Evolutionary conservation across 2,113 vertebrate species (phyloP), one percentile per base, ranked within the genome.

Genomic region (Thymallus thymallus): DNA sequence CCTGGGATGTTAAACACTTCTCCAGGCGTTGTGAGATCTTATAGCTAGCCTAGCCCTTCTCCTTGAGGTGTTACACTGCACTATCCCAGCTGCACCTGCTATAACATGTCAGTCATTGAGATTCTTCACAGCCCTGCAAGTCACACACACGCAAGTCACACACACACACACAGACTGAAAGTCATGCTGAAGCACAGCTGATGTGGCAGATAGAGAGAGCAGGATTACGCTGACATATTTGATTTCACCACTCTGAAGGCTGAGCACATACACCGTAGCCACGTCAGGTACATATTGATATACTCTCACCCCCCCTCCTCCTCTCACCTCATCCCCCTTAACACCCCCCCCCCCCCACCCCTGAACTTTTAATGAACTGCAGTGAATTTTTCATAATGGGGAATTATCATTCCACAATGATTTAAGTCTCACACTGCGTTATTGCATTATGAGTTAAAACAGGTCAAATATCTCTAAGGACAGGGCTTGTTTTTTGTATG

Each of bases 291-390:
- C 60, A 71, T 76, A 79, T 71, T 77, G 56, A 85, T 76, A 73
- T 71, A 69, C 29, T 76, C 48, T 51, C 48, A 51, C 48, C 48
- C 16, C 6, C n/a, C n/a, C n/a, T n/a, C 12, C 46, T 14, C 46
- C 48, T 51, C 48, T 48, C n/a, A n/a, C 77, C 16, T 45, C 29
- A 72, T 69, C 35, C 72, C 61, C 56, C 75, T 14, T 41, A 29
- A 26, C n/a, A n/a, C n/a, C n/a, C n/a, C n/a, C n/a, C n/a, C n/a
- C n/a, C n/a, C 35, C 48, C 55, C 69, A 68, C 51, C 75, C 32
- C 22, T 87, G 77, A 91, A 89, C 88, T 88, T 79, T 72, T n/a
- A 56, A 62, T 80, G 82, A 88, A 83, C 82, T 75, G 35, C 48
- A 46, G 64, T 73, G 51, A 6, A 71, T 72, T 77, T 80, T 82